phyloP scores from a whole-genome alignment of 92 coral and sea anemone genomes.

The Palythoa caribaeorum region DNA sequence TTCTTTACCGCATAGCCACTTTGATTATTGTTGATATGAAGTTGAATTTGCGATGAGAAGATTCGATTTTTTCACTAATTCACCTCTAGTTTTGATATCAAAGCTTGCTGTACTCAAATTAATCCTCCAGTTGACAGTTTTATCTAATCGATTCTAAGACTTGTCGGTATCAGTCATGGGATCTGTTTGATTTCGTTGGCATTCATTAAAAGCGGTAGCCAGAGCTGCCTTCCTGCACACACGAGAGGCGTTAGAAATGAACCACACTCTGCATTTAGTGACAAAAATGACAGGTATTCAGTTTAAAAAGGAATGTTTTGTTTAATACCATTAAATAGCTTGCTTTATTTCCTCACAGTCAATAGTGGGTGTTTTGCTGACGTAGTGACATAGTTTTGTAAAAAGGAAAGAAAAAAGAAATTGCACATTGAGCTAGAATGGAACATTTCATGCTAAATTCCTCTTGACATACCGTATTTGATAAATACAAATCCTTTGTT shows the following conservation, averaged over 20 bases:
- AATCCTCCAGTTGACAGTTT: slow-evolving; percentile 54
- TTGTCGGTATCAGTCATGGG: slow-evolving; percentile 59
- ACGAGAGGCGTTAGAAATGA: slow-evolving; percentile 16
- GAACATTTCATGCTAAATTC: slow-evolving; percentile 25
- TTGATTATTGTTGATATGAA: not conserved
- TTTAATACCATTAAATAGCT: not conserved
- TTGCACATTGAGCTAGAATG: not conserved
- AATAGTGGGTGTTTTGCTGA: not conserved
- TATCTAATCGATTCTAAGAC: slow-evolving; percentile 57
- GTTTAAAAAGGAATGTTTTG: not conserved
- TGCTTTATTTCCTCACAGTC: not conserved
- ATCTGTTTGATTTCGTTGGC: slow-evolving; percentile 56
- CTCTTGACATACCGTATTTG: slow-evolving; percentile 33
- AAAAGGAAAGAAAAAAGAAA: not conserved
- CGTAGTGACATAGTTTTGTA: not conserved
- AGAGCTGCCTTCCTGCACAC: not conserved
- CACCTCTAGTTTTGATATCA: slow-evolving; percentile 27
- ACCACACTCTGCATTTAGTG: not conserved
- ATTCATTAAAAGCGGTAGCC: slow-evolving; percentile 47
- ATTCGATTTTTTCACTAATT: not conserved
- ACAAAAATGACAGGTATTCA: slow-evolving; percentile 12
- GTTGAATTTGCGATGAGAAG: not conserved
- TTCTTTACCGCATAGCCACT: too few relatives aligned
- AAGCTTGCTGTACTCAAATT: slow-evolving; percentile 32
- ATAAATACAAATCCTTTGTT: slow-evolving; percentile 40